Evolutionary conservation across 2,113 vertebrate species (phyloP), one percentile per base, ranked within the genome.

Genomic region (Spea bombifrons): DNA sequence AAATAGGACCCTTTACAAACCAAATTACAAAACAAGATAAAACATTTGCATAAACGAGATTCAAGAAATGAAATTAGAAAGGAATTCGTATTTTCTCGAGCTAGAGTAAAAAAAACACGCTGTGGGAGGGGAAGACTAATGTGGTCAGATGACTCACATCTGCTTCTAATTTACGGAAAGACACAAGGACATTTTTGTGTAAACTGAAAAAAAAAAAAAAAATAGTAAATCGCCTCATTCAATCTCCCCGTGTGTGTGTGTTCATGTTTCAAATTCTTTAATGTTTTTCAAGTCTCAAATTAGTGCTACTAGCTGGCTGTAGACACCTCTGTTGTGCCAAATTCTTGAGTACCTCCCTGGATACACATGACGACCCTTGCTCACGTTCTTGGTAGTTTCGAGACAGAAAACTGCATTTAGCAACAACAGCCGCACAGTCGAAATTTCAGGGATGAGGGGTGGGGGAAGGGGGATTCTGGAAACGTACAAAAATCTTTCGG

Each of bases 141-240:
- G 64, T 8, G 64, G 78, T 80, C 71, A 66, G 64, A 73, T 80
- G 78, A 80, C 78, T 80, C 50, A 73, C 78, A 80, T 80, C 78
- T 80, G 78, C 17, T 50, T 80, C 45, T 68, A 17, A 68, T 74
- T 78, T 64, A 7, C 50, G 17, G 53, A 12, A 59, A 72, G 52
- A 74, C 49, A 80, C 71, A 80, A 68, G 78, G 71, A 74, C 64
- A 68, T 80, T 80, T 73, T 74, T 74, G 71, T 74, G 61, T 46
- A 55, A 80, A 71, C 63, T 71, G 45, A 4, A 57, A 52, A 44
- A 16, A 65, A 53, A 65, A 43, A 65, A 4, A 72, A 69, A 48
- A 47, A 61, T 17, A 59, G 45, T 49, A 66, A 15, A 53, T 78
- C 16, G 5, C 64, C n/a, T n/a, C 50, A 7, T 44, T 73, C 10